Evolutionary conservation across 2,797 vertebrate species (phyloP).

Genomic region (Tamandua tetradactyla): DNA sequence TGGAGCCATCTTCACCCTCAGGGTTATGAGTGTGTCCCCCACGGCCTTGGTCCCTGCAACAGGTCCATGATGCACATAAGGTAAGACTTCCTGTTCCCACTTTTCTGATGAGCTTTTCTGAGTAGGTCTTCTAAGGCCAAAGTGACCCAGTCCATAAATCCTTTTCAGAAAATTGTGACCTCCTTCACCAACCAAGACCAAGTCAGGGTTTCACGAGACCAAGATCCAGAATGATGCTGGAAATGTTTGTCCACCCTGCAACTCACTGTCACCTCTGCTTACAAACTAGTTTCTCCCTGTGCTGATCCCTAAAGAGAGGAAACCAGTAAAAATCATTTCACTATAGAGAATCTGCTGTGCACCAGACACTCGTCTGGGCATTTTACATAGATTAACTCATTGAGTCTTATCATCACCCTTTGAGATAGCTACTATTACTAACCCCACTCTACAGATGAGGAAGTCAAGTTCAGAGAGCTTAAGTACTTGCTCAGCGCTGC

Average conservation of each 20-base stretch:
- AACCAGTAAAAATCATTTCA: not conserved
- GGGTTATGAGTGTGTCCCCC: not conserved
- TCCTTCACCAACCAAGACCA: not conserved
- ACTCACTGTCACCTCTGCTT: not conserved
- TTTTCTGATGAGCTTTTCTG: not conserved
- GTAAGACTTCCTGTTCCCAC: not conserved
- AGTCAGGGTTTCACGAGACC: not conserved
- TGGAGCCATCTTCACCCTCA: accelerated
- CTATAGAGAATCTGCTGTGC: not conserved
- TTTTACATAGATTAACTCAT: accelerated
- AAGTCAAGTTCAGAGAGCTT: too few species aligned
- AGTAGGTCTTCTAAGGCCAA: too few species aligned
- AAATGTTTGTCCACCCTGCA: not conserved
- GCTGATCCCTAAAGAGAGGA: not conserved
- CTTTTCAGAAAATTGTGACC: not conserved
- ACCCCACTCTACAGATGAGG: not conserved
- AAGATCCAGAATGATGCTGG: not conserved
- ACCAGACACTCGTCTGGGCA: not conserved
- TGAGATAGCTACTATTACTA: accelerated
- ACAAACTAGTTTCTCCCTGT: not conserved
- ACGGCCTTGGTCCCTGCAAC: not conserved
- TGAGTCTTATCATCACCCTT: not conserved
- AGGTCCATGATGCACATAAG: accelerated
- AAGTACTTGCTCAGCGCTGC: too few species aligned
- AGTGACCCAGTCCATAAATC: not conserved